Evolutionary conservation across 1,140 invertebrate species (phyloP).

Genomic region (Holotrichia oblita): DNA sequence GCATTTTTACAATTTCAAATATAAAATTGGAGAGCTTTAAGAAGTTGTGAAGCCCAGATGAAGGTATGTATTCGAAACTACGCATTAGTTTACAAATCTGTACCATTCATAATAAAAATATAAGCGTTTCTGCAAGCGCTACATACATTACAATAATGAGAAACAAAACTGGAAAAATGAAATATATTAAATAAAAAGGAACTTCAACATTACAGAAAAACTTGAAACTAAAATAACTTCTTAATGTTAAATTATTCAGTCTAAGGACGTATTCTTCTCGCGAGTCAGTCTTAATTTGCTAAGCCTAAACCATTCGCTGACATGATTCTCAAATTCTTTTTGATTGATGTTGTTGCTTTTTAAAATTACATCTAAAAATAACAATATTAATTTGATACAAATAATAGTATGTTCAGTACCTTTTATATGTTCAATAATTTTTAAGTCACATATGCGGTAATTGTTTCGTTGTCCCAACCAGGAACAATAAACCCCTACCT

Average conservation of each 20-base stretch:
- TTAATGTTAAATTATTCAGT: background rate
- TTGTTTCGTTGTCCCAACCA: background rate
- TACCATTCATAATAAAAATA: background rate
- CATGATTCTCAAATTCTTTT: background rate
- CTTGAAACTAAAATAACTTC: background rate
- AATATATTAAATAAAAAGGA: background rate
- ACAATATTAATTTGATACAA: background rate
- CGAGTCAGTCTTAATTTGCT: background rate
- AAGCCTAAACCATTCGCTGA: background rate
- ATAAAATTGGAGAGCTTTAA: background rate
- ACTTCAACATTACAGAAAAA: background rate
- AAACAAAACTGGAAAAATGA: background rate
- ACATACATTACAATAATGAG: background rate
- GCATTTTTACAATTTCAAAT: slow-evolving; percentile 4
- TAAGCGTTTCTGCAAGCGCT: background rate
- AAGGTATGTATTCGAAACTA: background rate
- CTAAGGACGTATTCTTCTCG: background rate
- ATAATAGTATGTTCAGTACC: background rate
- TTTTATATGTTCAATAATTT: background rate
- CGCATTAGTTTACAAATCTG: background rate
- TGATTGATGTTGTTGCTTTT: background rate
- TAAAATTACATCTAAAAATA: background rate
- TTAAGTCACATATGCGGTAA: background rate
- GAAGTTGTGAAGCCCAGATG: background rate
- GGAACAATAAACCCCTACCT: background rate